Conservation (phyloP, 2,888 invertebrate species). For the Scaptodrosophila latifasciaeformis region DNA sequence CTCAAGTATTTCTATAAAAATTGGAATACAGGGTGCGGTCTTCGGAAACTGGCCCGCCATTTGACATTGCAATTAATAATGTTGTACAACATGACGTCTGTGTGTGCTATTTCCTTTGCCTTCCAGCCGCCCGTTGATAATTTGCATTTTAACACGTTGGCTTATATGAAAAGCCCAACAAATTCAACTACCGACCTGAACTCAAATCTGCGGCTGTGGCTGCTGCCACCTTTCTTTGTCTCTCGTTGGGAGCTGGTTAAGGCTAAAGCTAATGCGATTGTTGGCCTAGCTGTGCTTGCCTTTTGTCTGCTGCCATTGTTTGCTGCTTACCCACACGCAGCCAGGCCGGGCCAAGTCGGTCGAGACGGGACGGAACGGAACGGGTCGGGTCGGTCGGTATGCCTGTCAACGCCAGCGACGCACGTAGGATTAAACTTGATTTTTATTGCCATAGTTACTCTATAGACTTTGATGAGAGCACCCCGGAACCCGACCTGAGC, state of each 20-base stretch:
- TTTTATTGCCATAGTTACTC: constrained; percentile 62
- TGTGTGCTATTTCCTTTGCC: not conserved
- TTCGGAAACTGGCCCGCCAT: constrained; percentile 22
- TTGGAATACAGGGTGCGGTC: constrained; percentile 51
- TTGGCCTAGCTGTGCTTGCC: too few relatives aligned
- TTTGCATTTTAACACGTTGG: constrained; percentile 46
- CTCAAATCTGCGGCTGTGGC: too few relatives aligned
- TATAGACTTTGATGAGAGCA: constrained; percentile 41
- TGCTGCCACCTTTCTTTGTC: too few relatives aligned
- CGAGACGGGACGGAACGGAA: too few relatives aligned
- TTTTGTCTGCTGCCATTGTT: too few relatives aligned
- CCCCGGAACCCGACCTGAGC: constrained; percentile 8
- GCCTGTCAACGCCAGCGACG: constrained; percentile 60
- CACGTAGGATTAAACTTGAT: constrained; percentile 69
- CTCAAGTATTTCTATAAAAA: not conserved
- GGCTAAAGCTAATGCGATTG: constrained; percentile 49
- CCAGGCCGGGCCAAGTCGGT: too few relatives aligned
- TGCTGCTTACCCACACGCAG: constrained; percentile 41
- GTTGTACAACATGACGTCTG: constrained; percentile 40
- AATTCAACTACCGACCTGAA: too few relatives aligned
- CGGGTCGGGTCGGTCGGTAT: constrained; percentile 21
- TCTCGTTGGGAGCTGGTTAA: too few relatives aligned
- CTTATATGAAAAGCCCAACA: constrained; percentile 10
- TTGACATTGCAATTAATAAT: constrained; percentile 66
- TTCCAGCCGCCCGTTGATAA: constrained; percentile 39